Base-by-base conservation (phyloP, 2,888 invertebrate genomes). In the Dascillus cervinus region DNA sequence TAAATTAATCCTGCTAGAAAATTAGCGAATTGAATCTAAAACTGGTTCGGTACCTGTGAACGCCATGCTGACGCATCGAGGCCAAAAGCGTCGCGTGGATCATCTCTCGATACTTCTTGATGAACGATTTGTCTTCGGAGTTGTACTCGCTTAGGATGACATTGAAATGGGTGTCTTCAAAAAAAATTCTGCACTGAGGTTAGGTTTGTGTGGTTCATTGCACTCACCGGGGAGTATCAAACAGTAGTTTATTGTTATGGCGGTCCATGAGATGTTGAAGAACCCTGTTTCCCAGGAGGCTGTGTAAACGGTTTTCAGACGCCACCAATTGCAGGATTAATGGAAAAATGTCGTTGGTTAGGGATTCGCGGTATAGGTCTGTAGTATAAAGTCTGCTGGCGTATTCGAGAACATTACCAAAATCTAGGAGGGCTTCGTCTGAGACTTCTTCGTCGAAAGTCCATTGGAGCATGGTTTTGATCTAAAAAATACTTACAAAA, bases 231-330 rank as follows among this genome's bases (percentile, higher is more conserved):
- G 77, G 76, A 1, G 66, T 64, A 33, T 65, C 56, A 40, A 75
- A 65, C 33, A 63, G 53, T 1, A 52, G 36, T 8, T 56, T 58
- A 39, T 79, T 78, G 0, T 61, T 52, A 17, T 66, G 64, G 21
- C 76, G 63, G 47, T 79, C 78, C 3, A 78, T 52, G 27, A 78
- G 58, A 42, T 67, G 64, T 20, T 73, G 69, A 17, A 77, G 49
- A 1, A 77, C 64, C 9, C 73, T 61, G 44, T 71, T 71, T 0
- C 74, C 76, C 8, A 75, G 52, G 0, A 76, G 55, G 47, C 70
- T 73, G 20, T 68, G 63, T 3, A 70, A 47, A 23, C 63, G 47
- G 36, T 67, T 66, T 1, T 51, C 29, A 0, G 73, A 73, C 0
- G 65, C 59, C 10, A 76, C 65, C 50, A 76, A 61, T 8, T 50